Percentiles rank a stretch among this genome's conserved stretches.
These are phyloP conservation scores for Drosophila nigrodunni DNA, from an alignment of 1,140 invertebrate genomes.

Conservation along the genomic window DNA sequence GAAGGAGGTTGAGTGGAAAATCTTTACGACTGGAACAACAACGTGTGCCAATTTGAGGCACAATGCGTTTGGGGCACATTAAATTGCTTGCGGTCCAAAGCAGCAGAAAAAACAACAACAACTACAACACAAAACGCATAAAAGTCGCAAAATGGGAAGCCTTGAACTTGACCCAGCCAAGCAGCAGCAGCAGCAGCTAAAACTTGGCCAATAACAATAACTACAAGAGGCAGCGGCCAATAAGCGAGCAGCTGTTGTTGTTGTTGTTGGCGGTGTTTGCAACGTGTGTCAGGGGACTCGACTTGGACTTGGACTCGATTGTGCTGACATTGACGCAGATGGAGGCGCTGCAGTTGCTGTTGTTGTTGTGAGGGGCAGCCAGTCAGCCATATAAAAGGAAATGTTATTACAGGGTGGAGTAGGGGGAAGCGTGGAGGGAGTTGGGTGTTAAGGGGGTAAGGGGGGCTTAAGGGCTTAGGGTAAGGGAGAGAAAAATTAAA, in stretches of 20 bases:
- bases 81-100: constrained; percentile 37
- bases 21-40: constrained; percentile 3
- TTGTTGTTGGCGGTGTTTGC: constrained; percentile 26
- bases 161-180: constrained; percentile 77
- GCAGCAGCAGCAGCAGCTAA: constrained; percentile 44
- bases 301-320: constrained; percentile 66
- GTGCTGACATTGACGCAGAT: constrained; percentile 76
- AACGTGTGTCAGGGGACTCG: constrained; percentile 57
- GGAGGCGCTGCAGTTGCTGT: constrained; percentile 30
- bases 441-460: neutral
- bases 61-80: constrained; percentile 42
- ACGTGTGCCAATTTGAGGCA: constrained; percentile 39
- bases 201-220: constrained; percentile 67
- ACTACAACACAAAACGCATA: constrained; percentile 60
- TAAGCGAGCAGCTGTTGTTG: constrained; percentile 23
- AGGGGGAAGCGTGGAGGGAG: neutral
- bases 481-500: constrained; percentile 69
- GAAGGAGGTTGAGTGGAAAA: neutral
- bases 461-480: neutral
- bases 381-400: constrained; percentile 75
- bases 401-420: constrained; percentile 70
- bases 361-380: constrained; percentile 36
- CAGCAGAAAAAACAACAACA: constrained; percentile 7
- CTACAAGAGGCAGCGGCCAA: constrained; percentile 42
- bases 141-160: constrained; percentile 73